Conservation (phyloP, 2,888 invertebrate species). For the Synergus gifuensis region DNA sequence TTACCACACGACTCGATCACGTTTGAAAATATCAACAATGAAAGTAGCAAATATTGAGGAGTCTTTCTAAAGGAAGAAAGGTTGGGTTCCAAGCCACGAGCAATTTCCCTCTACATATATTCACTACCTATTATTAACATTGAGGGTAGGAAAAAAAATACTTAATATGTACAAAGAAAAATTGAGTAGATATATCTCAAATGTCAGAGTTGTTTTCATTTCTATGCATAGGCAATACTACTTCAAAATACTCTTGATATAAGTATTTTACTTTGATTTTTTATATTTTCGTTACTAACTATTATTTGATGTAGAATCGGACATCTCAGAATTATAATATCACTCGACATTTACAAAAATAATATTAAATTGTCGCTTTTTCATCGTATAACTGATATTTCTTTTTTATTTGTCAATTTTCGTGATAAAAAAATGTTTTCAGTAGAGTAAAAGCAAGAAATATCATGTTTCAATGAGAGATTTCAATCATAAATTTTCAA, state of each 20-base stretch:
- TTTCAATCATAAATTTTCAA: neutral
- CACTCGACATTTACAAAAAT: no score
- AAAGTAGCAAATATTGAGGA: constrained; percentile 25
- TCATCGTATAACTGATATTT: no score
- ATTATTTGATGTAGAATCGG: no score
- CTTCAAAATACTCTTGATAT: neutral
- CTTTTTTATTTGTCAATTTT: no score
- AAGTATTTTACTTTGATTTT: neutral
- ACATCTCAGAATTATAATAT: no score
- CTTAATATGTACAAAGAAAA: constrained; percentile 10
- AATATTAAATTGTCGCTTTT: no score
- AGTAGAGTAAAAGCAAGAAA: neutral
- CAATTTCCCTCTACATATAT: constrained; percentile 6
- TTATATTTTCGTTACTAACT: no score
- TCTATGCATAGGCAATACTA: neutral
- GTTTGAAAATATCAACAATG: constrained; percentile 30
- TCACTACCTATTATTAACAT: neutral
- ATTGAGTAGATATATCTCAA: neutral
- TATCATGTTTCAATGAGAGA: neutral
- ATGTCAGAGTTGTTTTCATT: neutral
- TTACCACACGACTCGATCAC: constrained; percentile 7
- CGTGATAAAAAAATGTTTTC: neutral
- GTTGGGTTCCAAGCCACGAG: constrained; percentile 11
- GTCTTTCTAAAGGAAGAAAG: neutral
- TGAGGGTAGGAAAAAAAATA: constrained; percentile 3